Evolutionary conservation across 2,888 invertebrate species (phyloP), one percentile per base, ranked within the genome.

Genomic region (Kryphioiulus occultus): DNA sequence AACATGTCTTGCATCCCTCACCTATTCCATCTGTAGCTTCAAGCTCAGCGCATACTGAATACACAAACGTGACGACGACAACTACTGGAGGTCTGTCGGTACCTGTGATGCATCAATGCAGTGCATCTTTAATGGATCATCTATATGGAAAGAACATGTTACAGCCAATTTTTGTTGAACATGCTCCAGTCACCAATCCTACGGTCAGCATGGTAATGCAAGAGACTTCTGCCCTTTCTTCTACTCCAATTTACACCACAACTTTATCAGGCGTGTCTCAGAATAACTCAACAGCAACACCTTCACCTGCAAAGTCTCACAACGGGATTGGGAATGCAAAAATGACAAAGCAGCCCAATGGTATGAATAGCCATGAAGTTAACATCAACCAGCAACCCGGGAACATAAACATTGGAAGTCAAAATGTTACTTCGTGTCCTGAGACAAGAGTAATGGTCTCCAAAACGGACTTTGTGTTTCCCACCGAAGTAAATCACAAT

Each of bases 71-170:
- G 9, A 10, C 68, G 0, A 10, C 68, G 9, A 22, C 26, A 26
- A 26, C 68, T 0, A 26, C 68, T 0, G 59, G 22, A 17, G 4
- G 59, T 59, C n/a, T 59, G n/a, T n/a, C 59, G 2, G n/a, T 1
- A n/a, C 17, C 7, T 19, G 10, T 12, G 10, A 22, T 22, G 7
- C 68, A 68, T 26, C 68, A 68, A 10, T 68, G 7, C 68, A 68
- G 68, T 26, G 68, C 68, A 10, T 22, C 68, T 22, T 26, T 68
- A 68, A 10, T 22, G 68, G 68, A 68, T 68, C 68, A 68, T 68
- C 22, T 68, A 12, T 68, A 68, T 68, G 68, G 68, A 68, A 68
- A 68, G 68, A 68, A 68, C 68, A 68, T 68, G 68, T 22, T 68
- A 10, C 2, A 22, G 10, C 68, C 68, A 7, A 22, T 22, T 26